A percentile compares a stretch with the other conserved stretches of the same genome.
phyloP scores from a whole-genome alignment of 1,140 invertebrate species.

The Pseudomyrmex flavicornis region DNA sequence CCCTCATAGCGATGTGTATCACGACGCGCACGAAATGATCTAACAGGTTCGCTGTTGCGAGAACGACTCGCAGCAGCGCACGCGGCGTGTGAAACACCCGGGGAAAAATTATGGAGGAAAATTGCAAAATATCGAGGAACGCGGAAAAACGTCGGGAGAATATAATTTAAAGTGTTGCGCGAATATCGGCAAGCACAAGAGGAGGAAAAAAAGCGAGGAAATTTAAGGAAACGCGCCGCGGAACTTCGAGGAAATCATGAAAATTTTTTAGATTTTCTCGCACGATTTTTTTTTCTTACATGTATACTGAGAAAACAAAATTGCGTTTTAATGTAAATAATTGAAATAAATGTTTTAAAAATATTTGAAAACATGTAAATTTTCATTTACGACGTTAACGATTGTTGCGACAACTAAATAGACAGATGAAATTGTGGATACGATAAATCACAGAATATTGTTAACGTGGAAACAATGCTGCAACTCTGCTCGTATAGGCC shows the following conservation, averaged over 20 bases:
- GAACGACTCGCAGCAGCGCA: background rate
- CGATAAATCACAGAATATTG: too few species aligned
- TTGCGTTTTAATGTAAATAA: too few species aligned
- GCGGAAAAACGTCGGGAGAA: constrained; percentile 19
- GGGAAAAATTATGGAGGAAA: background rate
- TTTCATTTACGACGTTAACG: too few species aligned
- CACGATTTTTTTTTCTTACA: background rate
- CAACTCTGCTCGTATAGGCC: too few species aligned
- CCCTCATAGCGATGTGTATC: constrained; percentile 6
- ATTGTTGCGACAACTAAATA: too few species aligned
- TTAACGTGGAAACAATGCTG: too few species aligned
- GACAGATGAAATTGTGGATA: too few species aligned
- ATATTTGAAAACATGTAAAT: too few species aligned
- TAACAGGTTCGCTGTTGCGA: background rate
- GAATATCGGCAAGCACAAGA: background rate
- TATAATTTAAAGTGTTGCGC: constrained; percentile 29
- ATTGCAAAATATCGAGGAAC: constrained; percentile 28
- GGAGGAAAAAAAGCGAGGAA: constrained; percentile 4
- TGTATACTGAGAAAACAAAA: too few species aligned
- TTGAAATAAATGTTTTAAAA: too few species aligned
- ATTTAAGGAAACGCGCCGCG: background rate
- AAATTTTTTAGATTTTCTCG: background rate
- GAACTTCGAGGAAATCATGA: constrained; percentile 14
- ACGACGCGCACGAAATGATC: constrained; percentile 15
- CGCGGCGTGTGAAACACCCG: background rate